Evolutionary conservation across 2,113 vertebrate genomes (phyloP).

Genomic region (Microcebus jonahi): DNA sequence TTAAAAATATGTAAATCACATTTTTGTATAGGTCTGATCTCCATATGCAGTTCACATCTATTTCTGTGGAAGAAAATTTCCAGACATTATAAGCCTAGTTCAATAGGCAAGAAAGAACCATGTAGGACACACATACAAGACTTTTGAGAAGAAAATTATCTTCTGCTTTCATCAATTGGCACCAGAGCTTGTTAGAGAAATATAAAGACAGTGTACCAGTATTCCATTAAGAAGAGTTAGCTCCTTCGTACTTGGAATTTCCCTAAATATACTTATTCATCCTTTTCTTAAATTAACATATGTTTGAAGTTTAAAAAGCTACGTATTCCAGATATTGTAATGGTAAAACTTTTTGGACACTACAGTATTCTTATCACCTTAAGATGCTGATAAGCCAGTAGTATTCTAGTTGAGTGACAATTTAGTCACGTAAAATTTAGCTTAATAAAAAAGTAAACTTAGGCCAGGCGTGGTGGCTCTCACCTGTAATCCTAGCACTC

Average conservation of each 20-base stretch:
- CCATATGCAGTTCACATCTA: not conserved
- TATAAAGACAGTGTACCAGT: not conserved
- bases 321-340: not conserved
- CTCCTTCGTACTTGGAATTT: not conserved
- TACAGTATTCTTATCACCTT: not conserved
- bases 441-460: constrained; percentile 4
- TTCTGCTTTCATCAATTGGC: not conserved
- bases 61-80: constrained; percentile 33
- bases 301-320: constrained; percentile 10
- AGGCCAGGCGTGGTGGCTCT: not conserved
- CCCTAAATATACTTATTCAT: not conserved
- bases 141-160: not conserved
- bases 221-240: constrained; percentile 18
- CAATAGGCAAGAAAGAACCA: not conserved
- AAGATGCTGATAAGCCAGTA: not conserved
- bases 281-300: constrained; percentile 9
- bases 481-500: too few species aligned
- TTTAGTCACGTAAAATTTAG: constrained; percentile 20
- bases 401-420: not conserved
- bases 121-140: not conserved
- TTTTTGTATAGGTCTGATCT: not conserved
- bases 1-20: not conserved
- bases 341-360: not conserved
- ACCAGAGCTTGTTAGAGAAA: constrained; percentile 26
- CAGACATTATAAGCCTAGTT: not conserved